A percentile compares a stretch with the other conserved stretches of the same genome.
phyloP scores from a whole-genome alignment of 2,113 vertebrate genomes.

The Struthio camelus region DNA sequence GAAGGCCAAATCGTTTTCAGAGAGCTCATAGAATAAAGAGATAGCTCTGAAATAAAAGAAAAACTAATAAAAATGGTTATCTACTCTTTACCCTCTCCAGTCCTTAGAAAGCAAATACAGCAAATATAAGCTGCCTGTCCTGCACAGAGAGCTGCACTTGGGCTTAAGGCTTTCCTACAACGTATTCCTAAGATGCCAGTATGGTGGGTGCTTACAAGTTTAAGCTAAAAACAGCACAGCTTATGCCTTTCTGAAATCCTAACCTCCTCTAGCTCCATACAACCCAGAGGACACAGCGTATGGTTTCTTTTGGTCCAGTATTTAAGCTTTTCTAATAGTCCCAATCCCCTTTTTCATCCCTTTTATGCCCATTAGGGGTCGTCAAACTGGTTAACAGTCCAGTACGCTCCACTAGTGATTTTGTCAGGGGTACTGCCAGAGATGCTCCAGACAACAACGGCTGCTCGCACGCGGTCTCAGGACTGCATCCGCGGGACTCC shows the following conservation, averaged over 20 bases:
- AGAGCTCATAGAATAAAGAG: slow-evolving; percentile 90
- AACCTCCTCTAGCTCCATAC: fast-evolving
- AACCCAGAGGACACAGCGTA: fast-evolving
- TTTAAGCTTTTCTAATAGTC: fast-evolving
- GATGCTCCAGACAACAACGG: neutral
- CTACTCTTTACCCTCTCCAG: fast-evolving
- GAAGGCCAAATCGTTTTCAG: slow-evolving; percentile 88
- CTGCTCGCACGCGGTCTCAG: neutral
- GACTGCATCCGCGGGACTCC: fast-evolving
- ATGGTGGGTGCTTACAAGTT: neutral
- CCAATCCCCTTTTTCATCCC: neutral
- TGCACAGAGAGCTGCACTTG: fast-evolving
- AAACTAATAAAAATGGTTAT: fast-evolving
- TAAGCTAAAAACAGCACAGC: neutral
- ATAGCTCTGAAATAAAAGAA: slow-evolving; percentile 81
- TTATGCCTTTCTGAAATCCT: neutral
- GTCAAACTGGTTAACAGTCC: fast-evolving
- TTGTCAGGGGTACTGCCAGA: fast-evolving
- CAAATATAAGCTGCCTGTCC: no score
- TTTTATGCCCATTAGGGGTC: fast-evolving
- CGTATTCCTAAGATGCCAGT: fast-evolving
- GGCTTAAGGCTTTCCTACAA: neutral
- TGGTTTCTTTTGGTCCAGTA: fast-evolving
- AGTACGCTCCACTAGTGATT: no score
- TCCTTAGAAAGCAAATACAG: fast-evolving